These are phyloP conservation scores for Nothocercus julius DNA, from an alignment of 2,113 vertebrate genomes.

Conservation along the genomic window DNA sequence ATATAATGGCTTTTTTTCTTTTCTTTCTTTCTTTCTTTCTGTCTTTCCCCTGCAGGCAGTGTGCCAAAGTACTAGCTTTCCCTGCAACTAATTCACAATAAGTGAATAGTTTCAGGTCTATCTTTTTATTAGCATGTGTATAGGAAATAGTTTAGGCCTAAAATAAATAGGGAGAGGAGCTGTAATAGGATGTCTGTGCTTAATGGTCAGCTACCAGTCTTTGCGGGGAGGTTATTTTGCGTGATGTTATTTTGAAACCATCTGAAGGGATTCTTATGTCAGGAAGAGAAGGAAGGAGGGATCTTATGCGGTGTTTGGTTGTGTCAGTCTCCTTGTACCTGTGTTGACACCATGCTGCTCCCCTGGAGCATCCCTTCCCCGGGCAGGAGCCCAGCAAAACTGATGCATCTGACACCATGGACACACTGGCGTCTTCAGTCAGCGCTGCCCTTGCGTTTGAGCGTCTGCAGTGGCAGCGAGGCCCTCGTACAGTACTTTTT, in stretches of 20 bases:
- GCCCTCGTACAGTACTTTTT: accelerated
- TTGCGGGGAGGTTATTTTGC: too few relatives aligned
- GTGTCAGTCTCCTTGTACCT: background rate
- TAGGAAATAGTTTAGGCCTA: conserved; percentile 23
- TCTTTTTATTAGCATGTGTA: conserved; percentile 27
- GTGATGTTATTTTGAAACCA: background rate
- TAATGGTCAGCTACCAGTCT: background rate
- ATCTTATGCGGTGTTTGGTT: background rate
- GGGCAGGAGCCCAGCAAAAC: background rate
- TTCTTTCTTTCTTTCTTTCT: background rate
- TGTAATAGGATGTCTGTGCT: background rate
- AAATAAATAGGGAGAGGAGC: conserved; percentile 18
- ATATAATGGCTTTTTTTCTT: conserved; percentile 34
- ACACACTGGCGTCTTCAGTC: background rate
- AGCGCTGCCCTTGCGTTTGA: background rate
- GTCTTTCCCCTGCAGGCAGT: background rate
- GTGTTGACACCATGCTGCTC: accelerated
- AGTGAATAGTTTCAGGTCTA: background rate
- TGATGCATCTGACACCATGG: background rate
- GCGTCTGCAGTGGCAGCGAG: accelerated
- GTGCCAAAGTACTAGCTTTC: conserved; percentile 33
- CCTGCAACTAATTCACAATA: background rate
- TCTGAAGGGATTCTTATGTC: background rate
- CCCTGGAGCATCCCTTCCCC: background rate
- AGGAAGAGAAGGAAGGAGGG: accelerated